Percentiles rank a stretch among this genome's conserved stretches.
Conservation (phyloP, 2,888 invertebrate genomes). For the Polyploca ridens region DNA sequence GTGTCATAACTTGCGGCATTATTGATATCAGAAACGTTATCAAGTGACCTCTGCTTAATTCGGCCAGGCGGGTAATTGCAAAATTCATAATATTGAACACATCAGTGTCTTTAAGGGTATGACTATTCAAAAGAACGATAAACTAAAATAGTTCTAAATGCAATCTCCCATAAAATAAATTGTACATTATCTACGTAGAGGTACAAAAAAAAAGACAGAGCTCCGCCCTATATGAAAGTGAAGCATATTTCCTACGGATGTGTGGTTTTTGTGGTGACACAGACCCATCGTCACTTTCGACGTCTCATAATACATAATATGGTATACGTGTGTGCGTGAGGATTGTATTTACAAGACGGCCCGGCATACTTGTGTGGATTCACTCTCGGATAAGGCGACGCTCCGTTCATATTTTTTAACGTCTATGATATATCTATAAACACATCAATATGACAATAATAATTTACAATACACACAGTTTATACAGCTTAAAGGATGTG, state of each 20-base stretch:
- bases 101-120: neutral
- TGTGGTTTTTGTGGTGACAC: too few relatives aligned
- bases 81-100: conserved; percentile 4
- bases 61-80: conserved; percentile 1
- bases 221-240: too few relatives aligned
- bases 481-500: conserved; percentile 9
- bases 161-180: conserved; percentile 30
- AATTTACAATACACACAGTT: conserved; percentile 13
- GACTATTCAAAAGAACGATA: conserved; percentile 18
- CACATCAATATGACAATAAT: conserved; percentile 13
- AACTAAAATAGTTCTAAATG: conserved; percentile 35
- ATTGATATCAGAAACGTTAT: conserved; percentile 3
- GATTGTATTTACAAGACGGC: too few relatives aligned
- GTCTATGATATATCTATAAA: neutral
- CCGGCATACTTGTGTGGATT: too few relatives aligned
- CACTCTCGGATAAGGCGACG: too few relatives aligned
- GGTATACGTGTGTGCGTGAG: too few relatives aligned
- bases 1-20: neutral
- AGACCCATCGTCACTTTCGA: too few relatives aligned
- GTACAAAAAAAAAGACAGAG: too few relatives aligned
- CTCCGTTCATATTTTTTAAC: too few relatives aligned
- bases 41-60: conserved; percentile 2
- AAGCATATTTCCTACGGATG: too few relatives aligned
- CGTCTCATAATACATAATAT: too few relatives aligned
- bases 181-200: neutral